Evolutionary conservation across 1,140 invertebrate species (phyloP).

Genomic region (Triops longicaudatus): DNA sequence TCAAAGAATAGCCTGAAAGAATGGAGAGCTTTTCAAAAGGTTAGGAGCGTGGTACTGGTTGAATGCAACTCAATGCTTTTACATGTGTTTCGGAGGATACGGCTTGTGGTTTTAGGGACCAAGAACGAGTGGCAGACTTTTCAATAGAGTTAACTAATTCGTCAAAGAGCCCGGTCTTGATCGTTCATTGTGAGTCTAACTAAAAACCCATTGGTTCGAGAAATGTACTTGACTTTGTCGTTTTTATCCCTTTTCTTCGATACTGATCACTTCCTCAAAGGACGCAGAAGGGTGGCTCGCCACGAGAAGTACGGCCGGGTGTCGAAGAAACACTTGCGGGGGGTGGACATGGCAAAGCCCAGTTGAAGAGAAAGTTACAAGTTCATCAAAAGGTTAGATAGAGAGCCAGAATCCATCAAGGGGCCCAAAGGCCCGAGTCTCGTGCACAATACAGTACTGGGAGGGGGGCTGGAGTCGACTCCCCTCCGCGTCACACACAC

Average conservation of each 20-base stretch:
- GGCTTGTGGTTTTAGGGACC: too few relatives aligned
- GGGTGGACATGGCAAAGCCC: neutral
- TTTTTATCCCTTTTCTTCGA: neutral
- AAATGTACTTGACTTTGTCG: neutral
- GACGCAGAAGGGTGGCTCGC: neutral
- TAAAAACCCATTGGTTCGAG: neutral
- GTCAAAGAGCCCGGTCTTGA: neutral
- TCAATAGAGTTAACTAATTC: constrained; percentile 4
- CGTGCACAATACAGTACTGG: too few relatives aligned
- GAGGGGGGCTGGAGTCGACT: constrained; percentile 8
- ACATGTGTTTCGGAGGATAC: neutral
- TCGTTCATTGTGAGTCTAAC: neutral
- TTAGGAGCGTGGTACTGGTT: neutral
- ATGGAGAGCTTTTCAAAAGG: neutral
- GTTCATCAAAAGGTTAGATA: constrained; percentile 1
- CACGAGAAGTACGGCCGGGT: neutral
- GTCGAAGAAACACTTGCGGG: constrained; percentile 14
- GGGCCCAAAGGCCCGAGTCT: neutral
- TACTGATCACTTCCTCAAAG: neutral
- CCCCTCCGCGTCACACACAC: neutral
- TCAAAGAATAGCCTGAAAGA: too few relatives aligned
- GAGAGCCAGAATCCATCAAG: neutral
- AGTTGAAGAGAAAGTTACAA: constrained; percentile 13
- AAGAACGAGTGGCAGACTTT: too few relatives aligned
- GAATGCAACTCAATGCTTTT: neutral